phyloP scores from a whole-genome alignment of 2,797 vertebrate species.

The Tokudaia muenninki region DNA sequence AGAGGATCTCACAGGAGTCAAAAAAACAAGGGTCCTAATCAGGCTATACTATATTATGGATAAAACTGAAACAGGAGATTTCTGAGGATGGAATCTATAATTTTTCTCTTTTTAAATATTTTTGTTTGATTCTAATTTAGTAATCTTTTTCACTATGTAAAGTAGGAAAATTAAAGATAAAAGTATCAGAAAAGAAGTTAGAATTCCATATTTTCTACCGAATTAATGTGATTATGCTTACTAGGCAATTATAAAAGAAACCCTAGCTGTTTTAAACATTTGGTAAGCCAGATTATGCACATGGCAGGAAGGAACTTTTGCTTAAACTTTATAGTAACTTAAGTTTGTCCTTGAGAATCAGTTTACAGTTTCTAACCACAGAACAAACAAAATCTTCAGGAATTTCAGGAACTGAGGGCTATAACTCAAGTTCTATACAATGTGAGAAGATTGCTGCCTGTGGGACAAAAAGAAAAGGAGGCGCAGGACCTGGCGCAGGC shows the following conservation, averaged over 20 bases:
- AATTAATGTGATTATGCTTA: background rate
- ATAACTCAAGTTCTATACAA: background rate
- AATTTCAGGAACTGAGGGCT: background rate
- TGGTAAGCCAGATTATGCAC: background rate
- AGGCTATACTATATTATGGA: background rate
- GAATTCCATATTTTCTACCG: background rate
- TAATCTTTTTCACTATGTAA: background rate
- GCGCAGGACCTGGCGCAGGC: too few species aligned
- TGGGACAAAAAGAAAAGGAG: too few species aligned
- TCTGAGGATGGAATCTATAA: background rate
- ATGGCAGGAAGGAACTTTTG: background rate
- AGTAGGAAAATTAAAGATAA: background rate
- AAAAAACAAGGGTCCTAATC: background rate
- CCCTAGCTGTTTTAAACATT: background rate
- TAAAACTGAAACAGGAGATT: background rate
- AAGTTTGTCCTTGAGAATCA: background rate
- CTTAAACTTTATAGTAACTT: background rate
- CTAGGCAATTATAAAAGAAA: background rate
- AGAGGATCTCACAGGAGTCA: background rate
- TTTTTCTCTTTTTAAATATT: background rate
- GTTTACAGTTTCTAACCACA: background rate
- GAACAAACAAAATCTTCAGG: background rate
- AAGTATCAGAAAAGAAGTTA: slow-evolving; percentile 12
- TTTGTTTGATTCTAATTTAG: background rate
- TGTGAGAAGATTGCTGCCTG: background rate